Evolutionary conservation across 2,113 vertebrate species (phyloP), one percentile per base, ranked within the genome.

Genomic region (Bettongia penicillata): DNA sequence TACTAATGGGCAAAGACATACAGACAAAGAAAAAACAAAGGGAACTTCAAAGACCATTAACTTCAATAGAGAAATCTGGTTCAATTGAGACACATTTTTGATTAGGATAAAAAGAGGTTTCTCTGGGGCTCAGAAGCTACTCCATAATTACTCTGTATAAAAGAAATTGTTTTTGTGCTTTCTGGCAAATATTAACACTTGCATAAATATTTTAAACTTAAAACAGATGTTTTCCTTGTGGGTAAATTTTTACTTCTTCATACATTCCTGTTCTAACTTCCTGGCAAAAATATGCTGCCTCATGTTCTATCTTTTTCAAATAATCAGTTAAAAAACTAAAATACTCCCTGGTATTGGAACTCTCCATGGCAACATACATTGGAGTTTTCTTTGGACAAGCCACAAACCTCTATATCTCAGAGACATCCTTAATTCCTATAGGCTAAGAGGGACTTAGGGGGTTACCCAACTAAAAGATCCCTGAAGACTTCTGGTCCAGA

Each of bases 1-100:
- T 99, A 43, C 99, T 99, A 91, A 94, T 0, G 5, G 94, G 89
- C 92, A 98, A 95, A 94, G 22, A 95, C 91, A 96, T 48, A 95
- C 37, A 95, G 91, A 94, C 0, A 53, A 98, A 93, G 50, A 19
- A 10, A 37, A 7, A 25, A n/a, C 28, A 51, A 50, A n/a, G 1
- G 43, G 53, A 9, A 8, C 49, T 51, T 9, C 8, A 11, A 2
- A 1, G 5, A 31, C 25, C 0, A 0, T 25, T 12, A 22, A 89
- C 6, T n/a, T 47, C 10, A 93, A 37, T 1, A 23, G 51, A 91
- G 93, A 91, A 89, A 68, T 2, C 9, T 0, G 5, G 49, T 10
- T 91, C 23, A 6, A 43, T 43, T 22, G 43, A 90, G 61, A 47
- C n/a, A 43, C 14, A 0, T 11, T 48, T 51, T 90, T n/a, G 48